Evolutionary conservation across 1,140 invertebrate species (phyloP).

Genomic region (Sitophilus oryzae): DNA sequence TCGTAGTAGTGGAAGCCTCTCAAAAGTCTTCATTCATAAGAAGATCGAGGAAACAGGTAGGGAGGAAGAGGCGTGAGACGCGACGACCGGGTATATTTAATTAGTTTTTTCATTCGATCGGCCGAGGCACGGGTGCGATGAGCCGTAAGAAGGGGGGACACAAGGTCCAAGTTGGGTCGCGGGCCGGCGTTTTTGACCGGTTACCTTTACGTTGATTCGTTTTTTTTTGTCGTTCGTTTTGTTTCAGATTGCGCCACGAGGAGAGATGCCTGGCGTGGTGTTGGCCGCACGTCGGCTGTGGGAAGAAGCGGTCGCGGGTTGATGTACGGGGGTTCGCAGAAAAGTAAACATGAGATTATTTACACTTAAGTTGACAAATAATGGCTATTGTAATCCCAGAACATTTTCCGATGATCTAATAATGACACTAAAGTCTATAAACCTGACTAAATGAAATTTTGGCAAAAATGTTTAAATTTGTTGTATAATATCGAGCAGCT

Average conservation of each 20-base stretch:
- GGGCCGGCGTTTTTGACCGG: constrained; percentile 35
- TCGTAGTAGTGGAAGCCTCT: constrained; percentile 21
- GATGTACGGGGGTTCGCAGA: no score
- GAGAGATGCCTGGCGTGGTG: background rate
- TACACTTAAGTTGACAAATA: no score
- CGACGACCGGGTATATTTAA: constrained; percentile 37
- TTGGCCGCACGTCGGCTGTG: background rate
- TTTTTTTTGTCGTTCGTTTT: constrained; percentile 29
- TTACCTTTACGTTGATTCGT: constrained; percentile 28
- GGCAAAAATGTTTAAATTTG: no score
- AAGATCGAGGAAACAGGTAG: constrained; percentile 38
- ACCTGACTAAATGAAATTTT: no score
- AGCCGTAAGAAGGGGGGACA: constrained; percentile 12
- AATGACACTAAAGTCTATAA: no score
- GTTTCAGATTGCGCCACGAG: constrained; percentile 13
- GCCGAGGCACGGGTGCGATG: no score
- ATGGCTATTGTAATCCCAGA: no score
- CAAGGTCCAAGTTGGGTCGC: constrained; percentile 29
- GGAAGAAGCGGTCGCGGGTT: no score
- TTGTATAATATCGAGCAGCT: no score
- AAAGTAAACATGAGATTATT: no score
- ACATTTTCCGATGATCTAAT: no score
- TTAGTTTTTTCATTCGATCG: constrained; percentile 35
- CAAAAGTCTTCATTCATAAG: constrained; percentile 45
- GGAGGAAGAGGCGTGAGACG: no score